Evolutionary conservation across 2,797 vertebrate species (phyloP).

Genomic region (Tolypeutes matacus): DNA sequence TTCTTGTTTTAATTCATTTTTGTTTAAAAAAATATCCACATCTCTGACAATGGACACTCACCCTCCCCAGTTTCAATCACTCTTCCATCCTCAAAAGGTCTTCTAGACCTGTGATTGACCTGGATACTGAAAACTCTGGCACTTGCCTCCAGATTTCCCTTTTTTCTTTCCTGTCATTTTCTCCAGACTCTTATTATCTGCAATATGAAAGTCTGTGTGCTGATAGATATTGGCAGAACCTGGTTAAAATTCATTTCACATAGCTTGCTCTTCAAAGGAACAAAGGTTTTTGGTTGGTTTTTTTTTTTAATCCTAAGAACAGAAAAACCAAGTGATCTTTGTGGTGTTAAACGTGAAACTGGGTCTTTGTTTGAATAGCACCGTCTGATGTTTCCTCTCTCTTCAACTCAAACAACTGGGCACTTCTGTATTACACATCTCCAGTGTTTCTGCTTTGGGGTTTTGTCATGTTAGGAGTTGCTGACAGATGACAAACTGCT

Average conservation of each 20-base stretch:
- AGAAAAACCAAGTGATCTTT: conserved; percentile 86
- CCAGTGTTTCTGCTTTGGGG: conserved; percentile 41
- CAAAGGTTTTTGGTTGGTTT: conserved; percentile 70
- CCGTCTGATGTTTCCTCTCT: conserved; percentile 82
- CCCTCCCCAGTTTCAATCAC: neutral
- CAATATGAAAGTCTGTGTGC: conserved; percentile 80
- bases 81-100: neutral
- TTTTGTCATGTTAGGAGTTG: conserved; percentile 78
- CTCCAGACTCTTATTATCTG: conserved; percentile 80
- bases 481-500: conserved; percentile 84
- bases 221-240: conserved; percentile 86
- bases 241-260: conserved; percentile 89
- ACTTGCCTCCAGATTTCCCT: conserved; percentile 67
- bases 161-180: conserved; percentile 78
- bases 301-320: conserved; percentile 76
- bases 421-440: neutral
- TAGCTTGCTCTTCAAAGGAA: conserved; percentile 86
- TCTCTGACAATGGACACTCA: neutral
- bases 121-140: conserved; percentile 34
- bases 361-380: conserved; percentile 87
- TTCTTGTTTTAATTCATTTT: conserved; percentile 36
- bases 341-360: conserved; percentile 84
- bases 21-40: neutral
- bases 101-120: conserved; percentile 65
- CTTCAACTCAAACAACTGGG: conserved; percentile 80